Percentiles rank a stretch among this genome's conserved stretches.
phyloP scores from a whole-genome alignment of 2,888 invertebrate genomes.

The Xylota segnis region DNA sequence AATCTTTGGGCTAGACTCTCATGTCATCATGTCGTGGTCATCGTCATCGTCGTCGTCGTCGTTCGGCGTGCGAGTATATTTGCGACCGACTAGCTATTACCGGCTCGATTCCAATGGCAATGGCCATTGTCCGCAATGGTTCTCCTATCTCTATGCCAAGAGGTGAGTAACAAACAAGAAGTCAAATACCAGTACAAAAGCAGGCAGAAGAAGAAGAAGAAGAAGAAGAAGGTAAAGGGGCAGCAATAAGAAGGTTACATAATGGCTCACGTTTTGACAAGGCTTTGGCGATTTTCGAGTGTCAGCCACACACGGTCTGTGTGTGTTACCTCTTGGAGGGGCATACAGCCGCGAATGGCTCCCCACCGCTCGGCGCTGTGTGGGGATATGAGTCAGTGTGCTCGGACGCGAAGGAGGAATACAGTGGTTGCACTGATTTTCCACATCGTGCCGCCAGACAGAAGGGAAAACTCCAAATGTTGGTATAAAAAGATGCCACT shows the following conservation, averaged over 20 bases:
- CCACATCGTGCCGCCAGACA: slow-evolving; percentile 35
- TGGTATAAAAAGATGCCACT: slow-evolving; percentile 71
- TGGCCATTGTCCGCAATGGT: slow-evolving; percentile 27
- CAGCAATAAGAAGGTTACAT: slow-evolving; percentile 58
- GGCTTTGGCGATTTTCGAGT: slow-evolving; percentile 66
- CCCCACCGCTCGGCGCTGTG: slow-evolving; percentile 27
- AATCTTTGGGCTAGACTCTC: slow-evolving; percentile 28
- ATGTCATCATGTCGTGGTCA: background rate
- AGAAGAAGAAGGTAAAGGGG: slow-evolving; percentile 6
- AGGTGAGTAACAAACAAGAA: slow-evolving; percentile 56
- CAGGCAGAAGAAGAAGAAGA: slow-evolving; percentile 41
- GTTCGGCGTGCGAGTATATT: slow-evolving; percentile 20
- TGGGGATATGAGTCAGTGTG: slow-evolving; percentile 54
- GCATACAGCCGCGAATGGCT: background rate
- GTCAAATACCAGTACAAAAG: slow-evolving; percentile 16
- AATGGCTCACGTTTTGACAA: slow-evolving; percentile 68
- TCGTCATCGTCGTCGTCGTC: background rate
- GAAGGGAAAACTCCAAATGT: slow-evolving; percentile 56
- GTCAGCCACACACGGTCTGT: slow-evolving; percentile 29
- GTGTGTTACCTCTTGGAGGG: slow-evolving; percentile 11
- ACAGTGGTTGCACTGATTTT: slow-evolving; percentile 63
- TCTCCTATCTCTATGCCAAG: slow-evolving; percentile 20
- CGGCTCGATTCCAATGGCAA: slow-evolving; percentile 55
- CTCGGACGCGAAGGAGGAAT: slow-evolving; percentile 50
- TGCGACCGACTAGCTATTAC: slow-evolving; percentile 8